Conservation (phyloP, 2,113 vertebrate genomes). For the Boleophthalmus pectinirostris region DNA sequence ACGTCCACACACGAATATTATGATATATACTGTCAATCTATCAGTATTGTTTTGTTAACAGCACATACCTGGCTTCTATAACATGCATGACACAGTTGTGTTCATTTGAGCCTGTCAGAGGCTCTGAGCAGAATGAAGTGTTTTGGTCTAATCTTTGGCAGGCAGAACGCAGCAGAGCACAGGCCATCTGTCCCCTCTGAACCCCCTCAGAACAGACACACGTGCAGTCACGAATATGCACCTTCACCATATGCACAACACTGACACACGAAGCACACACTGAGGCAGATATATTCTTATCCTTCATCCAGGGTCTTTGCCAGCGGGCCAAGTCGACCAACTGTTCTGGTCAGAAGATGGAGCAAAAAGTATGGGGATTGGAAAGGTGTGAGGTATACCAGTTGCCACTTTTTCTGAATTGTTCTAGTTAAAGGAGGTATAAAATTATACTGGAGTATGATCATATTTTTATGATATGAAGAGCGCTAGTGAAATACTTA, state of each 20-base stretch:
- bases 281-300: slow-evolving; percentile 31
- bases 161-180: slow-evolving; percentile 56
- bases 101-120: slow-evolving; percentile 17
- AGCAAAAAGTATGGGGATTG: neutral
- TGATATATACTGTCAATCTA: neutral
- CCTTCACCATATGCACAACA: slow-evolving; percentile 4
- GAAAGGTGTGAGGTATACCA: neutral
- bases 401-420: neutral
- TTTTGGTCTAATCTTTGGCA: slow-evolving; percentile 70
- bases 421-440: neutral
- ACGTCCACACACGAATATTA: too few species aligned
- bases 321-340: slow-evolving; percentile 27
- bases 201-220: slow-evolving; percentile 26
- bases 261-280: slow-evolving; percentile 36
- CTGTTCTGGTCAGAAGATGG: slow-evolving; percentile 6
- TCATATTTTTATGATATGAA: neutral
- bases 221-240: slow-evolving; percentile 1
- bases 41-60: neutral
- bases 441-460: neutral
- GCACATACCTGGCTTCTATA: slow-evolving; percentile 18
- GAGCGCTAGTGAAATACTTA: too few species aligned
- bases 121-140: slow-evolving; percentile 30
- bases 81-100: slow-evolving; percentile 34
- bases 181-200: slow-evolving; percentile 69
- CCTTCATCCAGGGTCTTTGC: slow-evolving; percentile 19